Base-by-base conservation (phyloP, 2,888 invertebrate species). In the Drosophila lutescens region DNA sequence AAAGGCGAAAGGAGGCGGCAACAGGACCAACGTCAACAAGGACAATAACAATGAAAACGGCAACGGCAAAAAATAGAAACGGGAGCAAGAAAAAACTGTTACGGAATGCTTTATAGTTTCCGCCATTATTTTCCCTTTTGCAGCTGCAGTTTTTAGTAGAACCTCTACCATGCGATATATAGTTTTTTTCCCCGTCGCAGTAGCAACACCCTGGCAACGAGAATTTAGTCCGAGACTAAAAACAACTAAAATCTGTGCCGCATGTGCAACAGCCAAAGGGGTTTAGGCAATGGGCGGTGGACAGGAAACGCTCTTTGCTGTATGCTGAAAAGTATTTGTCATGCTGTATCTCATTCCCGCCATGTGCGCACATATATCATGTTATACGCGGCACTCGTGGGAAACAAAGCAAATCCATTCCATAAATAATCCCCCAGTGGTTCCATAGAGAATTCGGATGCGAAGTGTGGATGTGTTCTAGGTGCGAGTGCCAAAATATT, bases 61-160 rank as follows among this genome's bases (percentile, higher is more conserved):
- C 72, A 62, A 57, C 75, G 79, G 79, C 71, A 88, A 83, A 56
- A 73, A 65, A 60, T 77, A 78, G 74, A 74, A 83, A 86, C 79
- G 67, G 61, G 36, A 80, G 53, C 55, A 59, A 36, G 53, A 69
- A 82, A 67, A 67, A 78, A 78, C 60, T 67, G 62, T 69, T 58
- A 69, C 70, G 78, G 66, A 84, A 83, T 83, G 87, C 87, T 86
- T 83, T 83, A 86, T 86, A 80, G 80, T 75, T 79, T 77, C 75
- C 80, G 61, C 68, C 55, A 77, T 75, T 70, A 61, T 59, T 74
- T 80, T 72, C 54, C 67, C 63, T 54, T 71, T 74, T 59, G 68
- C 68, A 65, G 60, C 46, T 58, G 63, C 43, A 71, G 68, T 61
- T 88, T 84, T 78, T 59, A 67, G 67, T 47, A 77, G 69, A 80